Base-by-base conservation (phyloP, 2,797 vertebrate genomes). In the Neosilurus mollespiculum region DNA sequence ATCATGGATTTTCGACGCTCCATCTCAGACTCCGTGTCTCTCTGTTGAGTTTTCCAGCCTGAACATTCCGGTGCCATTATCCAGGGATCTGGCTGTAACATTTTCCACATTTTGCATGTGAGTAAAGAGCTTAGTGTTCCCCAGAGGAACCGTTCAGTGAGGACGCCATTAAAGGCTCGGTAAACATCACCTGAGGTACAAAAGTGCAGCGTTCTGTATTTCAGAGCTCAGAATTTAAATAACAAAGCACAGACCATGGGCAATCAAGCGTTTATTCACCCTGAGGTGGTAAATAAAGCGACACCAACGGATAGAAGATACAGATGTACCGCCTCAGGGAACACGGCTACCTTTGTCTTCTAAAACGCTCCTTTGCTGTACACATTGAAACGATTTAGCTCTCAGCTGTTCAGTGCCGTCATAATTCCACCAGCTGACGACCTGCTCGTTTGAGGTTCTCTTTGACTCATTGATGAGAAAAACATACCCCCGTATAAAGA, bases 341-440 rank as follows among this genome's bases (percentile, higher is more conserved):
- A 64, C 71, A 37, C 10, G 62, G 20, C 62, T 77, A 58, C n/a
- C 62, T 81, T 81, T 81, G 62, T 81, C 37, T 84, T 72, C 72
- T 61, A 26, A 77, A 78, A 81, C 59, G 72, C 56, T 81, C 59
- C 66, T 73, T 49, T 70, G 66, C 65, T 71, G 26, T 78, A 78
- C 58, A 81, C 37, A 20, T 49, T 64, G 81, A 72, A 77, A 62
- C 79, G 30, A 53, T 85, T 85, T 81, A n/a, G 59, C 83, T 69
- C 75, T 84, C 64, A 85, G 70, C 72, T 70, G 64, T 70, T 81
- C 65, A 24, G 10, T 7, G 14, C 64, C 4, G 70, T 81, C 53
- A 53, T 75, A 59, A 51, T 64, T 30, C 62, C 62, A 81, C 37
- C 53, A 61, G 62, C 30, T 73, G 69, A 78, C 49, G 4, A 16